Conservation (phyloP, 2,888 invertebrate species). For the Prenolepis imparis region DNA sequence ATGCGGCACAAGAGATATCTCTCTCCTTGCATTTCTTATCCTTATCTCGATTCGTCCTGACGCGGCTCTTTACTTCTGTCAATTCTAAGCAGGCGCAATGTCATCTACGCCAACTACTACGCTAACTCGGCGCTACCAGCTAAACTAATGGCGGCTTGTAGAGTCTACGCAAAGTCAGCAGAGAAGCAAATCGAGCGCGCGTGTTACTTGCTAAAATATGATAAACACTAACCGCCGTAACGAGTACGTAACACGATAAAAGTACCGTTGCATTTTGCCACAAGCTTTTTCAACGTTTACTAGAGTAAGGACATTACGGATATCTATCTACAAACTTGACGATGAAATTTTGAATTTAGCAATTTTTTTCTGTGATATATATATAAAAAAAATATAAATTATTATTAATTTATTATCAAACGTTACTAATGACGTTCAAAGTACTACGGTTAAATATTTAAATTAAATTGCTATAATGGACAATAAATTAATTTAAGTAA, state of each 20-base stretch:
- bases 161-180: conserved; percentile 44
- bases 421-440: too few relatives aligned
- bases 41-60: conserved; percentile 23
- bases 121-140: conserved; percentile 41
- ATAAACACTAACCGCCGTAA: conserved; percentile 24
- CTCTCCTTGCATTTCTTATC: conserved; percentile 32
- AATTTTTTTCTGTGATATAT: neutral
- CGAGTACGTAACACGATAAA: conserved; percentile 9
- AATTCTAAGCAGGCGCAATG: conserved; percentile 24
- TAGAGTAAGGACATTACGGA: neutral
- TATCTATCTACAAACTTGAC: neutral
- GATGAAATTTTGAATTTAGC: neutral
- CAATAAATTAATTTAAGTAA: neutral
- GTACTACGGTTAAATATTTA: too few relatives aligned
- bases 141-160: conserved; percentile 25
- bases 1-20: neutral
- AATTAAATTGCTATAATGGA: too few relatives aligned
- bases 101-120: conserved; percentile 44
- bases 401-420: too few relatives aligned
- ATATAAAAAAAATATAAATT: too few relatives aligned
- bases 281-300: conserved; percentile 1
- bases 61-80: conserved; percentile 24
- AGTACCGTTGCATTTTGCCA: neutral
- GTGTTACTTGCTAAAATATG: neutral
- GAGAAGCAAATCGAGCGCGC: conserved; percentile 35